A percentile compares a stretch with the other conserved stretches of the same genome.
Conservation (phyloP, 2,797 vertebrate genomes). For the Macropodus opercularis region DNA sequence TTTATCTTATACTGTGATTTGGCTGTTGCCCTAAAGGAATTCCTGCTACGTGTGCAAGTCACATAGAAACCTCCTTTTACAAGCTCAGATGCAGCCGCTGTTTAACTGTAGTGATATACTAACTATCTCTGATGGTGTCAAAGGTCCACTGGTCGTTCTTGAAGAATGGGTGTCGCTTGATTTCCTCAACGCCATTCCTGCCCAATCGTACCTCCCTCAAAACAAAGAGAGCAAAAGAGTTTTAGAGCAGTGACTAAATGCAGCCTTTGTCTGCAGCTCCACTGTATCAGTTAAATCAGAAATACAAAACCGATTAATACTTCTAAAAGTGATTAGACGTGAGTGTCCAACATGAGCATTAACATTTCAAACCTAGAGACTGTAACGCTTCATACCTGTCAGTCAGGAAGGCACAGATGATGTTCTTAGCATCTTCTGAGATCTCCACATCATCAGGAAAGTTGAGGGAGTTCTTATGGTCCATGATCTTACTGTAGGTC, state of each 20-base stretch:
- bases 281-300: background rate
- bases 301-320: background rate
- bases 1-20: background rate
- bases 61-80: background rate
- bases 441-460: conserved; percentile 98
- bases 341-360: background rate
- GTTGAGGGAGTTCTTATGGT: conserved; percentile 97
- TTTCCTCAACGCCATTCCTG: conserved; percentile 95
- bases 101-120: conserved; percentile 65
- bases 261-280: conserved; percentile 2
- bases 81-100: background rate
- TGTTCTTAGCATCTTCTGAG: conserved; percentile 95
- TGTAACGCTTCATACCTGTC: conserved; percentile 85
- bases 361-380: background rate
- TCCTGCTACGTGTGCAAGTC: background rate
- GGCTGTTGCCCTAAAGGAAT: background rate
- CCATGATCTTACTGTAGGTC: conserved; percentile 99
- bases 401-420: conserved; percentile 98
- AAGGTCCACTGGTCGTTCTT: conserved; percentile 98
- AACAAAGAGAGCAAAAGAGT: conserved; percentile 49
- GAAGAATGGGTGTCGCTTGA: conserved; percentile 96
- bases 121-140: conserved; percentile 95
- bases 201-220: conserved; percentile 95
- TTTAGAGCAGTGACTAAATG: background rate
- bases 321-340: background rate